phyloP scores from a whole-genome alignment of 2,888 invertebrate genomes.

The Erebia palarica region DNA sequence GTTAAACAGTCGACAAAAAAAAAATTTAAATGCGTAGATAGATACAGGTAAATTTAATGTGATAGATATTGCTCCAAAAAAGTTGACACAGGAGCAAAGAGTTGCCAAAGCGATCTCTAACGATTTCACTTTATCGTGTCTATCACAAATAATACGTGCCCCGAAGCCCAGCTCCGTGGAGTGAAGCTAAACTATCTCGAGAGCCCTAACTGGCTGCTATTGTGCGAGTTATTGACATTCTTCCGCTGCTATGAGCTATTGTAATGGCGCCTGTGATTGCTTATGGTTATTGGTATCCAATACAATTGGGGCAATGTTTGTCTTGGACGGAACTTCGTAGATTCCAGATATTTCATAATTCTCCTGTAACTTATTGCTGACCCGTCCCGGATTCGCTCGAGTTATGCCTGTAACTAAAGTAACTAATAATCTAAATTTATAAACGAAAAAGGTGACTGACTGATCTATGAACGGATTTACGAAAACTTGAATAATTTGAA shows the following conservation, averaged over 20 bases:
- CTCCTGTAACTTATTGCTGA: background rate
- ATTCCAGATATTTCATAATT: background rate
- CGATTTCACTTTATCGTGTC: background rate
- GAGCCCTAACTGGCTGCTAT: background rate
- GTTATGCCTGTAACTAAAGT: no score
- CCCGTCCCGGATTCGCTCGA: no score
- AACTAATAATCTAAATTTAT: no score
- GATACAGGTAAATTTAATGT: no score
- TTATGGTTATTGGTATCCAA: conserved; percentile 5
- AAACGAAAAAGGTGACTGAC: no score
- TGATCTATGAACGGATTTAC: no score
- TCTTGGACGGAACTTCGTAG: background rate
- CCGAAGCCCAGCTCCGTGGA: background rate
- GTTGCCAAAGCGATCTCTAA: background rate
- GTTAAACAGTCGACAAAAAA: no score
- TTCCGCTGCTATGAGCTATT: conserved; percentile 11
- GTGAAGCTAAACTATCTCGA: conserved; percentile 1
- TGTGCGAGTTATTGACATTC: conserved; percentile 4
- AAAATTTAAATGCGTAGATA: no score
- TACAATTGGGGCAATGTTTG: background rate
- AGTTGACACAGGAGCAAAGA: background rate
- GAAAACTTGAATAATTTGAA: no score
- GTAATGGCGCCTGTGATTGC: background rate
- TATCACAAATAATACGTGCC: background rate
- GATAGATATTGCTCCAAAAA: no score